Percentiles rank a stretch among this genome's conserved stretches.
Evolutionary conservation across 2,797 vertebrate species (phyloP).

Genomic region (Australoheros facetus): DNA sequence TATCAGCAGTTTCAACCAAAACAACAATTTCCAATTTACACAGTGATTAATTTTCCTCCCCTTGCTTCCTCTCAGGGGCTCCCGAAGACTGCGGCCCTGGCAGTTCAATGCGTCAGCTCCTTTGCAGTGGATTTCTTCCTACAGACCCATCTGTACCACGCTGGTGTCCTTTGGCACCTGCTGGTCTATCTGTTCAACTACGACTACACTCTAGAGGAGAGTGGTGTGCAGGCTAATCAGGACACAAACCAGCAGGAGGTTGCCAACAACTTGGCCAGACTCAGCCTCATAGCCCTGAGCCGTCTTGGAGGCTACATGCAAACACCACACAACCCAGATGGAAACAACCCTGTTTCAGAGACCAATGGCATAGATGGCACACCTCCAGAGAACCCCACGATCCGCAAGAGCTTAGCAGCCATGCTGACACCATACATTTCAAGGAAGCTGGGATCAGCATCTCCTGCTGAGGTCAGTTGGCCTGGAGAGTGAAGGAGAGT

Average conservation of each 20-base stretch:
- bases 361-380: conserved; percentile 85
- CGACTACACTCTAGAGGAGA: conserved; percentile 97
- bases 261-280: conserved; percentile 93
- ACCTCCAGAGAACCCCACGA: conserved; percentile 93
- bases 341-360: conserved; percentile 74
- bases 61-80: conserved; percentile 80
- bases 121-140: conserved; percentile 98
- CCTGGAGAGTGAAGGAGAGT: not conserved
- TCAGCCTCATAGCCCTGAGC: conserved; percentile 90
- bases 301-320: conserved; percentile 90
- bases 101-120: conserved; percentile 94
- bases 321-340: conserved; percentile 63
- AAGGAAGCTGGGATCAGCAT: conserved; percentile 85
- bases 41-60: not conserved
- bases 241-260: conserved; percentile 99
- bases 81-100: conserved; percentile 88
- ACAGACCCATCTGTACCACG: conserved; percentile 95
- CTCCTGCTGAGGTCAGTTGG: conserved; percentile 86
- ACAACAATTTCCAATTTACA: not conserved
- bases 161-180: conserved; percentile 95
- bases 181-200: conserved; percentile 95
- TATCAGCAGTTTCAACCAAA: not conserved
- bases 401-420: conserved; percentile 93
- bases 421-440: conserved; percentile 96
- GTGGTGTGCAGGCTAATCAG: conserved; percentile 94